Evolutionary conservation across 2,113 vertebrate species (phyloP), one percentile per base, ranked within the genome.

Genomic region (Amphiprion percula): DNA sequence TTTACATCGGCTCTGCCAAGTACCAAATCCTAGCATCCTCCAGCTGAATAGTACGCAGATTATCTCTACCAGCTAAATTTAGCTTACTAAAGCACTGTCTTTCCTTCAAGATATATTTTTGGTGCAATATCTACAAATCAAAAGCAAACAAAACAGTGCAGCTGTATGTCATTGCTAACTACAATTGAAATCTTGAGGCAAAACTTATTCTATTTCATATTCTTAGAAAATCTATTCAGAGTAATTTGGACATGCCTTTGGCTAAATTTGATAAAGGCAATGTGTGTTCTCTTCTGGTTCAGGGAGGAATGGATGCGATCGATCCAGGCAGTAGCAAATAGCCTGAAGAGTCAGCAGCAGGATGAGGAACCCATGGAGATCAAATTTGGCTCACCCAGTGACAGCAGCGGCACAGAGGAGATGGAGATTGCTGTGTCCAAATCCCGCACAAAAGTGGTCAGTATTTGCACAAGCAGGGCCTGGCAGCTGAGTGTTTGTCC

Each of bases 301-400:
- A 98, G 97, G 83, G 97, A 98, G 91, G 96, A 99, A 64, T 99
- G 97, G 97, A 97, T 98, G 88, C 92, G 90, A 60, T 95, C 97
- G 59, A 98, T 99, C 81, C 97, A 99, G 89, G 94, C 95, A 0
- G 97, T 99, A 0, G 97, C 97, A 68, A 98, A 97, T 79, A 96
- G 97, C 85, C 94, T 98, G 23, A 98, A 98, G 92, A 95, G 95
- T 58, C 95, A 94, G 73, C 95, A 94, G 58, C 95, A 95, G 46
- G 96, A 95, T 0, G 94, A 94, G 15, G 96, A 96, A 71, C 28
- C 94, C 19, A 96, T 97, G 96, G 97, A 97, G 61, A 96, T 95
- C 74, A 97, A 97, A 61, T 96, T 95, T 26, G 95, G 96, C 75
- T 97, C 96, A 0, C 95, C 96, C 0, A 94, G 92, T 0, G 96